Evolutionary conservation across 1,140 invertebrate species (phyloP).

Genomic region (Brachionus koreanus): DNA sequence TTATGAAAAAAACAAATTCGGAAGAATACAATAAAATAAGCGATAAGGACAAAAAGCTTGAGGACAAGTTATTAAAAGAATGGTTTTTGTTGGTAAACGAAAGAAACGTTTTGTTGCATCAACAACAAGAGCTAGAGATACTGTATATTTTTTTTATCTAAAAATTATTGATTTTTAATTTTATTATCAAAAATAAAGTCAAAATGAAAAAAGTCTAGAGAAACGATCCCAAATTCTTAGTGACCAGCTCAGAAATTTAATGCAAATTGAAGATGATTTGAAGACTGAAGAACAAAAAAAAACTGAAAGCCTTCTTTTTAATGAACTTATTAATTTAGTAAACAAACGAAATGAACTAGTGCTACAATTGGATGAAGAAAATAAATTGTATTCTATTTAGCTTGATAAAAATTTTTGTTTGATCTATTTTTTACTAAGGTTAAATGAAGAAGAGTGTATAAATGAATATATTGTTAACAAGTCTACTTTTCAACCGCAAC

Average conservation of each 20-base stretch:
- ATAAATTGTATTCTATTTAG: neutral
- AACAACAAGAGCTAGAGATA: constrained; percentile 38
- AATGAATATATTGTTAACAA: constrained; percentile 29
- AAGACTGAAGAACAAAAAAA: constrained; percentile 39
- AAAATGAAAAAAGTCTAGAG: constrained; percentile 41
- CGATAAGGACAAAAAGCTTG: constrained; percentile 14
- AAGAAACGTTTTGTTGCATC: constrained; percentile 26
- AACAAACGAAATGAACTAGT: constrained; percentile 37
- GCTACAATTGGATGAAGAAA: constrained; percentile 25
- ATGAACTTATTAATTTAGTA: constrained; percentile 27
- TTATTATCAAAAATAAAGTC: neutral
- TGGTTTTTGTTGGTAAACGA: constrained; percentile 42
- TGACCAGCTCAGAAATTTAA: constrained; percentile 24
- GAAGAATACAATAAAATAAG: neutral
- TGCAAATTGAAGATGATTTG: neutral
- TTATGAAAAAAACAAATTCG: neutral
- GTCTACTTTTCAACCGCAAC: neutral
- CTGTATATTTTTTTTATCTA: neutral
- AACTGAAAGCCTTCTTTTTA: constrained; percentile 8
- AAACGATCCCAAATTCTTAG: constrained; percentile 9
- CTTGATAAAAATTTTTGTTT: neutral
- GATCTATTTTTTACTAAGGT: neutral
- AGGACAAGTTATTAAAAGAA: constrained; percentile 21
- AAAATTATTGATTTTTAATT: neutral
- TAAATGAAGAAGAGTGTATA: neutral